Evolutionary conservation across 2,797 vertebrate genomes (phyloP).

Genomic region (Adelosebastes latens): DNA sequence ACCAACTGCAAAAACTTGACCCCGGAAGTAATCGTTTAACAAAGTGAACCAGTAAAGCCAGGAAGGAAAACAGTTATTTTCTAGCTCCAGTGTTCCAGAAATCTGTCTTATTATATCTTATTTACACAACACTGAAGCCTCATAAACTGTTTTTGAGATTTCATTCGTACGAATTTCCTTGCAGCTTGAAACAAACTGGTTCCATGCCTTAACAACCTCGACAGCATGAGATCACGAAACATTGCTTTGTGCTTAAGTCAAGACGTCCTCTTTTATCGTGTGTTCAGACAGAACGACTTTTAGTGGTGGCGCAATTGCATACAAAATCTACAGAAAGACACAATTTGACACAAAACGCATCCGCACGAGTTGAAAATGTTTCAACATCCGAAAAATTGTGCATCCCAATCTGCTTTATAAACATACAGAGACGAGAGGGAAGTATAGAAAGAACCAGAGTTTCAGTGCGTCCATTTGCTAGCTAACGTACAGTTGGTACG

Average conservation of each 20-base stretch:
- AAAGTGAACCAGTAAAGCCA: conserved; percentile 20
- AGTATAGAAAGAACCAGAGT: neutral
- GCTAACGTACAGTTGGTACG: neutral
- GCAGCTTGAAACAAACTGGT: conserved; percentile 28
- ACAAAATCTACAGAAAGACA: neutral
- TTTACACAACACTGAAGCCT: conserved; percentile 30
- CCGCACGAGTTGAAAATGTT: neutral
- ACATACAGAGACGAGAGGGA: neutral
- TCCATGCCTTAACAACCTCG: neutral
- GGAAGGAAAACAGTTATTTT: conserved; percentile 5
- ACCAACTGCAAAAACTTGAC: conserved; percentile 4
- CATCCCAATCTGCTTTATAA: neutral
- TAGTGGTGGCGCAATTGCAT: neutral
- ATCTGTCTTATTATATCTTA: conserved; percentile 19
- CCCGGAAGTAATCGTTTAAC: neutral
- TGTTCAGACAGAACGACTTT: conserved; percentile 1
- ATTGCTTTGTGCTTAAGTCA: conserved; percentile 31
- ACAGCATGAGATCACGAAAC: neutral
- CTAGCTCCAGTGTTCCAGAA: neutral
- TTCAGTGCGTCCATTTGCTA: neutral
- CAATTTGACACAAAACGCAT: neutral
- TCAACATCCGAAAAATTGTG: neutral
- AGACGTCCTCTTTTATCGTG: neutral
- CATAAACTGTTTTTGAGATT: neutral
- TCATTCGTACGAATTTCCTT: neutral